phyloP scores from a whole-genome alignment of 2,113 vertebrate genomes.

The Reinhardtius hippoglossoides region DNA sequence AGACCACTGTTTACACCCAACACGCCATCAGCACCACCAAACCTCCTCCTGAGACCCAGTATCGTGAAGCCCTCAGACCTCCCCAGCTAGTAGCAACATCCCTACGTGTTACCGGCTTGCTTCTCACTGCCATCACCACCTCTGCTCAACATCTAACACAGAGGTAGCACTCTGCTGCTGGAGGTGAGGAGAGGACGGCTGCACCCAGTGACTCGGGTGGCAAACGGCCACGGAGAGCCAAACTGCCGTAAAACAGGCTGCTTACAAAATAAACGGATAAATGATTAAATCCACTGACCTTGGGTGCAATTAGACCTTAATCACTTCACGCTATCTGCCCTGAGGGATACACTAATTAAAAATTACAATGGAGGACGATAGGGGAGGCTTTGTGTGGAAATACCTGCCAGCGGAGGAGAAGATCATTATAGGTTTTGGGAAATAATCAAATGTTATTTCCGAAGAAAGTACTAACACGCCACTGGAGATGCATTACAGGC shows the following conservation, averaged over 20 bases:
- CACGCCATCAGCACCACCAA: constrained; percentile 42
- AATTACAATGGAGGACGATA: constrained; percentile 49
- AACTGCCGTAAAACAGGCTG: constrained; percentile 14
- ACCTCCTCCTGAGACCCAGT: constrained; percentile 23
- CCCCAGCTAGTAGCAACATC: constrained; percentile 6
- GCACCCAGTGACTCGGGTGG: constrained; percentile 2
- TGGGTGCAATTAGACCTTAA: constrained; percentile 67
- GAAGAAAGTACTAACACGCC: constrained; percentile 10
- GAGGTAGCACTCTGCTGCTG: constrained; percentile 6
- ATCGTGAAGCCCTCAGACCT: constrained; percentile 18
- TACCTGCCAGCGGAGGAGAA: constrained; percentile 34
- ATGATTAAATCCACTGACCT: constrained; percentile 61
- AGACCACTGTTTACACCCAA: constrained; percentile 60
- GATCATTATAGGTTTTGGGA: constrained; percentile 45
- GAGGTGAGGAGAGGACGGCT: neutral
- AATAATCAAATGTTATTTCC: constrained; percentile 31
- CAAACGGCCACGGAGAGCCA: constrained; percentile 11
- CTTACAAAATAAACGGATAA: constrained; percentile 57
- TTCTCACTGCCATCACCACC: constrained; percentile 43
- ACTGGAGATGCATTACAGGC: constrained; percentile 42
- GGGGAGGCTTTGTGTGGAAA: constrained; percentile 44
- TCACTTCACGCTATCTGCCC: constrained; percentile 55
- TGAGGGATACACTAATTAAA: constrained; percentile 64
- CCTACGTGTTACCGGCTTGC: constrained; percentile 42
- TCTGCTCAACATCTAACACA: constrained; percentile 6